Conservation (phyloP, 2,113 vertebrate species). For the Melozone crissalis region DNA sequence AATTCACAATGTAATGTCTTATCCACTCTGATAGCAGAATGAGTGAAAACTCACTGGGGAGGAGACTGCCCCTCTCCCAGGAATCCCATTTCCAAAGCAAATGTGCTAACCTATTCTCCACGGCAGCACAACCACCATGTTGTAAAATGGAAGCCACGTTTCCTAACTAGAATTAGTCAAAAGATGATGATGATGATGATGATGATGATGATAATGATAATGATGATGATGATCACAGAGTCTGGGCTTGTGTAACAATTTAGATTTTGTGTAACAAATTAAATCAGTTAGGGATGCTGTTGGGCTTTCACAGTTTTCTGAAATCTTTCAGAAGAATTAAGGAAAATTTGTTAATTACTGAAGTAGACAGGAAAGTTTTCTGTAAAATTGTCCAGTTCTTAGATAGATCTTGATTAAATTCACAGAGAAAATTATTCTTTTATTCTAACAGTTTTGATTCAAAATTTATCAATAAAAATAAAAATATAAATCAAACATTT, state of each 20-base stretch:
- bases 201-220: not conserved
- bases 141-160: not conserved
- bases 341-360: not conserved
- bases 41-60: not conserved
- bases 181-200: not conserved
- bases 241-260: not conserved
- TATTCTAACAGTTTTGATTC: not conserved
- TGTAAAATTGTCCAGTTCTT: not conserved
- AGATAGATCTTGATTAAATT: not conserved
- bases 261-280: not conserved
- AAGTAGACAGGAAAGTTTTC: not conserved
- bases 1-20: rapidly evolving
- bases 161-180: not conserved
- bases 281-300: not conserved
- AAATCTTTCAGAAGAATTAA: not conserved
- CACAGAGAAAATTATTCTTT: not conserved
- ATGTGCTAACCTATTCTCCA: rapidly evolving
- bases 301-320: not conserved
- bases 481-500: not conserved
- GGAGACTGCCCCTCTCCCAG: not conserved
- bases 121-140: not conserved
- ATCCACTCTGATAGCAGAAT: not conserved
- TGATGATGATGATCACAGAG: not conserved
- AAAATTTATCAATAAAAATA: not conserved
- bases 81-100: not conserved